Evolutionary conservation across 2,113 vertebrate genomes (phyloP).

Genomic region (Pica pica): DNA sequence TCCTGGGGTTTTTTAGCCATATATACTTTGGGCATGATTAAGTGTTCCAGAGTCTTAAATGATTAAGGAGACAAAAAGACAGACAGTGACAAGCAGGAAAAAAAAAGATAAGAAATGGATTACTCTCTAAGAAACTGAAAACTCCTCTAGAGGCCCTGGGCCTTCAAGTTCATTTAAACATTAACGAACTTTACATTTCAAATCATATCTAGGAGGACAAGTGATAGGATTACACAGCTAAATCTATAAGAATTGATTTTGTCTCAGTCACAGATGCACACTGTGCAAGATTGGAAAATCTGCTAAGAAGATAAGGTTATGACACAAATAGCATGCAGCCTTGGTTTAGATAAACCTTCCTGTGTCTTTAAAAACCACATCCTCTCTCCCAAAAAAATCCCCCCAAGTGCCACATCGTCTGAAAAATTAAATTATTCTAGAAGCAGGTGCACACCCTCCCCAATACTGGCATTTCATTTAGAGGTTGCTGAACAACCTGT

Average conservation of each 20-base stretch:
- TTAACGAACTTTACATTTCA: slow-evolving; percentile 81
- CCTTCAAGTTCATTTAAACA: slow-evolving; percentile 79
- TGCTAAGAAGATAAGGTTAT: slow-evolving; percentile 69
- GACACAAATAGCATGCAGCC: slow-evolving; percentile 33
- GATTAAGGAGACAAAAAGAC: slow-evolving; percentile 38
- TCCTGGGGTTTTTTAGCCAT: neutral
- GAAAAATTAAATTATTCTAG: neutral
- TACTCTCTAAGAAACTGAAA: slow-evolving; percentile 70
- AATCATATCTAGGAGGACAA: slow-evolving; percentile 78
- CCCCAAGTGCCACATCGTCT: neutral
- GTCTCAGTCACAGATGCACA: slow-evolving; percentile 71
- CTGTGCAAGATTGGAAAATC: slow-evolving; percentile 62
- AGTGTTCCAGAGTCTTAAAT: slow-evolving; percentile 11
- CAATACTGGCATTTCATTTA: neutral
- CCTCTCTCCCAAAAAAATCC: neutral
- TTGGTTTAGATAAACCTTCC: slow-evolving; percentile 5
- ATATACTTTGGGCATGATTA: neutral
- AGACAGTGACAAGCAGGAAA: slow-evolving; percentile 22
- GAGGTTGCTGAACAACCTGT: neutral
- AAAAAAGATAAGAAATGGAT: slow-evolving; percentile 54
- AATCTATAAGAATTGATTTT: slow-evolving; percentile 84
- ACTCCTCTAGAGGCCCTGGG: slow-evolving; percentile 63
- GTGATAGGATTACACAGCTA: slow-evolving; percentile 79
- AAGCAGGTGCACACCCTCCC: neutral
- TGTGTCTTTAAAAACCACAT: neutral